phyloP scores from a whole-genome alignment of 2,113 vertebrate species.

The Seriola aureovittata region DNA sequence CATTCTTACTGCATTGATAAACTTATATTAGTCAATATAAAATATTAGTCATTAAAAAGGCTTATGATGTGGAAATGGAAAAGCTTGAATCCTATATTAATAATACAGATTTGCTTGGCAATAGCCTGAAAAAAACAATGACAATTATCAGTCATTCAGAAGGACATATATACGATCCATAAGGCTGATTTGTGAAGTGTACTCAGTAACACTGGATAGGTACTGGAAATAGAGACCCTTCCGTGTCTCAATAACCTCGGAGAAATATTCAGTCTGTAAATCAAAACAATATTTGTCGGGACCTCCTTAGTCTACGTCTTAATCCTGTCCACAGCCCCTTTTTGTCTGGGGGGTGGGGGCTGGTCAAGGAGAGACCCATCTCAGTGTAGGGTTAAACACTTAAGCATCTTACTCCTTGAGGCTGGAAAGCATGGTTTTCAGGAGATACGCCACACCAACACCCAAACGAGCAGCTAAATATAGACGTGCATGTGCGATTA shows the following conservation, averaged over 20 bases:
- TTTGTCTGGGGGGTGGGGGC: conserved; percentile 11
- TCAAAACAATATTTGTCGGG: conserved; percentile 11
- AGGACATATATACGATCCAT: background rate
- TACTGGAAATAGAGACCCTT: background rate
- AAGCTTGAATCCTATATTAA: background rate
- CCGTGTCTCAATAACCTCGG: background rate
- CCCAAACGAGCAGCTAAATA: conserved; percentile 77
- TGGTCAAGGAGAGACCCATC: conserved; percentile 50
- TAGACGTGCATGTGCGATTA: conserved; percentile 75
- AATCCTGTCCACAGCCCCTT: conserved; percentile 34
- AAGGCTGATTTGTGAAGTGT: background rate
- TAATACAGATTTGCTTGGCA: background rate
- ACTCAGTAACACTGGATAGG: background rate
- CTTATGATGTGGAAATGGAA: background rate
- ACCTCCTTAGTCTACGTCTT: conserved; percentile 21
- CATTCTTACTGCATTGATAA: background rate
- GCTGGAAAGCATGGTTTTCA: conserved; percentile 71
- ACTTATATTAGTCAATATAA: background rate
- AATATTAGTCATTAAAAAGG: background rate
- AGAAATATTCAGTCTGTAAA: conserved; percentile 14
- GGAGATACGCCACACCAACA: conserved; percentile 65
- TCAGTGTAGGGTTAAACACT: conserved; percentile 70
- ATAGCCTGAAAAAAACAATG: background rate
- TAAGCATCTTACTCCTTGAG: conserved; percentile 77
- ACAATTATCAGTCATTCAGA: background rate